phyloP scores from a whole-genome alignment of 1,140 invertebrate genomes.

The Drosophila tani region DNA sequence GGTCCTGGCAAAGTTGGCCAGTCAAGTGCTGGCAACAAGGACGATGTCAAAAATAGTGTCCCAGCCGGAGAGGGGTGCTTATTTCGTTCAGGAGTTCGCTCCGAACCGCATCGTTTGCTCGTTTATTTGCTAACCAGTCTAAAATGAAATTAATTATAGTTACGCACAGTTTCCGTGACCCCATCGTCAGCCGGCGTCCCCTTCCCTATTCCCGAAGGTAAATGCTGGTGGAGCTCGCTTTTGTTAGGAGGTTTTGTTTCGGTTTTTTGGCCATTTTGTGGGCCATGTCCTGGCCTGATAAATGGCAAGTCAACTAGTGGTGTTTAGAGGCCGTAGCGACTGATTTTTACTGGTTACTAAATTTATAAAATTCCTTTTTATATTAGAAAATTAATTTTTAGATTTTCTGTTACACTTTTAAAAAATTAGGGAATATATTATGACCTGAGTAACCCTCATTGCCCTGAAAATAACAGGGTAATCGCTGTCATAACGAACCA shows the following conservation, averaged over 20 bases:
- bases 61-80: conserved; percentile 1
- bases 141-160: conserved; percentile 84
- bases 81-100: conserved; percentile 4
- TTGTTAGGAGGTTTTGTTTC: not conserved
- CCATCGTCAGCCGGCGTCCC: not conserved
- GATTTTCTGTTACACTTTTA: no score
- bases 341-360: not conserved
- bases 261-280: not conserved
- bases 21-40: conserved; percentile 50
- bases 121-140: conserved; percentile 83
- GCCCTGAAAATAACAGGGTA: conserved; percentile 2
- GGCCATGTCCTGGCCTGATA: conserved; percentile 18
- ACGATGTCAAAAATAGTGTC: conserved; percentile 44
- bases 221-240: not conserved
- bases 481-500: not conserved
- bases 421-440: no score
- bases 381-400: no score
- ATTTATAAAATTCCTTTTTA: no score
- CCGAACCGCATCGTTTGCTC: conserved; percentile 77
- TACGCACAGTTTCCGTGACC: conserved; percentile 70
- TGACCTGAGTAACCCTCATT: no score
- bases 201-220: not conserved
- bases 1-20: not conserved
- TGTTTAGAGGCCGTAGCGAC: no score
- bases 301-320: conserved; percentile 26